These are phyloP conservation scores for Polia nebulosa DNA, from an alignment of 2,888 invertebrate genomes.

Conservation along the genomic window DNA sequence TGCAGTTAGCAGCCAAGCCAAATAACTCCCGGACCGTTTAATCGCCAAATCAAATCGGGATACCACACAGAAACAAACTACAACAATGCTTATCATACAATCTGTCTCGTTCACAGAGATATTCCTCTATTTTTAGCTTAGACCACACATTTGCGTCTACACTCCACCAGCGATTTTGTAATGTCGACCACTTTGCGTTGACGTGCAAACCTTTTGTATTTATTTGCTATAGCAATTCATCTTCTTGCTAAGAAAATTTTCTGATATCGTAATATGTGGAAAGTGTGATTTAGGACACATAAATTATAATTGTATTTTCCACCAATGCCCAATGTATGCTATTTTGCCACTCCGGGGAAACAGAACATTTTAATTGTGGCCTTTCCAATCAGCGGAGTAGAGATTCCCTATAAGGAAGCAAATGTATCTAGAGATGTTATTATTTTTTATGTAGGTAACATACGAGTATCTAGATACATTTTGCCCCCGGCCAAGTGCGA, in stretches of 20 bases:
- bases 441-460: no score
- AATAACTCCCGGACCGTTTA: background rate
- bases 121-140: constrained; percentile 22
- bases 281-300: background rate
- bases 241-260: background rate
- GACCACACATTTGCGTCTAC: constrained; percentile 44
- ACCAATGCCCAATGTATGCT: no score
- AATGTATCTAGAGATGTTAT: no score
- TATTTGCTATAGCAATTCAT: constrained; percentile 12
- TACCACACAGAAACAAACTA: constrained; percentile 3
- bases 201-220: background rate
- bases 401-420: no score
- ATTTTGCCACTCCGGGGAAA: no score
- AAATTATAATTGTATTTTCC: no score
- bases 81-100: constrained; percentile 10
- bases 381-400: no score
- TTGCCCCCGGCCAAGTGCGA: no score
- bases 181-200: constrained; percentile 5
- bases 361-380: no score
- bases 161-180: constrained; percentile 1
- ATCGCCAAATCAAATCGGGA: constrained; percentile 21
- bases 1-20: constrained; percentile 1
- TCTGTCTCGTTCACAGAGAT: constrained; percentile 20
- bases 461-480: no score
- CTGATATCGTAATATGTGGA: background rate